A percentile compares a stretch with the other conserved stretches of the same genome.
These are phyloP conservation scores for Idaea aversata DNA, from an alignment of 2,888 invertebrate species.

Conservation along the genomic window DNA sequence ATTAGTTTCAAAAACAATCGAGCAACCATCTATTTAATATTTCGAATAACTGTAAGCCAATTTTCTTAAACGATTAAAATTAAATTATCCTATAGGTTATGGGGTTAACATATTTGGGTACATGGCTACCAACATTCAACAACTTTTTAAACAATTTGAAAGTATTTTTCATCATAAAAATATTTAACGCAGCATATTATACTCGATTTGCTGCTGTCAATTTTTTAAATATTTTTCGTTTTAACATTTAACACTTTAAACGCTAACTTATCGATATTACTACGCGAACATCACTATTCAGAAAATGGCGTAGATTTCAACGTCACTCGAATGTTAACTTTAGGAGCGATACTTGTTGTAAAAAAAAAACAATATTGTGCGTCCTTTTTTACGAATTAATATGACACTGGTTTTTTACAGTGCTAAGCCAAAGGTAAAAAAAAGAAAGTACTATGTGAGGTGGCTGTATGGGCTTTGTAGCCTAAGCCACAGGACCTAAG, in stretches of 20 bases:
- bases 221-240: neutral
- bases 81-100: slow-evolving; percentile 12
- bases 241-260: neutral
- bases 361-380: no score
- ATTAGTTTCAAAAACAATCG: neutral
- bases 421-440: no score
- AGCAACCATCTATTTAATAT: slow-evolving; percentile 20
- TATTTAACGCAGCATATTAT: neutral
- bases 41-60: slow-evolving; percentile 53
- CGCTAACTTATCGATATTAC: slow-evolving; percentile 20
- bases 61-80: slow-evolving; percentile 43
- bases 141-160: slow-evolving; percentile 39
- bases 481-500: no score
- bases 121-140: slow-evolving; percentile 60
- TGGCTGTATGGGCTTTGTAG: no score
- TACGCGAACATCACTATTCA: slow-evolving; percentile 22
- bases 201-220: neutral
- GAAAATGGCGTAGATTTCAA: slow-evolving; percentile 11
- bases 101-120: slow-evolving; percentile 3
- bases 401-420: no score
- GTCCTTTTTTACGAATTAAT: no score
- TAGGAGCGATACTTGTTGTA: neutral
- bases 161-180: slow-evolving; percentile 29
- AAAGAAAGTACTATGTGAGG: no score
- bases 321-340: neutral